These are phyloP conservation scores for Gymnogyps californianus DNA, from an alignment of 2,113 vertebrate species.

Conservation along the genomic window DNA sequence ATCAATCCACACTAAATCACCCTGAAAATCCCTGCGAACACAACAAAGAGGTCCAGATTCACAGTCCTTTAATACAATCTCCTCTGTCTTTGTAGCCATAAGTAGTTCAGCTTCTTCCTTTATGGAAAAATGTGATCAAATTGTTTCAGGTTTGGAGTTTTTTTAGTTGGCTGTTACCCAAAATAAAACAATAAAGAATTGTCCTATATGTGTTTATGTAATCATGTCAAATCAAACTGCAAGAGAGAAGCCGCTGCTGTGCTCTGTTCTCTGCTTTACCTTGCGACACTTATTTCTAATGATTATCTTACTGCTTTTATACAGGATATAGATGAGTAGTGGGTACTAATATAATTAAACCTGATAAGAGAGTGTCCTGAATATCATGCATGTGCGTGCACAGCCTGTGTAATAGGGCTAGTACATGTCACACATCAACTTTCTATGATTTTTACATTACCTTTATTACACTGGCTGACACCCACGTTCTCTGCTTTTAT, in stretches of 20 bases:
- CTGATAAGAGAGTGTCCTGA: slow-evolving; percentile 46
- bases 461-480: slow-evolving; percentile 8
- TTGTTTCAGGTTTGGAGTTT: background rate
- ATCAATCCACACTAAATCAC: slow-evolving; percentile 81
- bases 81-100: slow-evolving; percentile 18
- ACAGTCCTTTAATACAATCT: slow-evolving; percentile 54
- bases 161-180: background rate
- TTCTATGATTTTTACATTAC: slow-evolving; percentile 47
- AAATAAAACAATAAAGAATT: slow-evolving; percentile 14
- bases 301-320: slow-evolving; percentile 44
- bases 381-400: slow-evolving; percentile 10
- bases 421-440: slow-evolving; percentile 3
- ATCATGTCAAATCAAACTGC: background rate
- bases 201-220: background rate
- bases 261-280: background rate
- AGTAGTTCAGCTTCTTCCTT: slow-evolving; percentile 35
- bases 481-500: background rate
- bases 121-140: slow-evolving; percentile 21
- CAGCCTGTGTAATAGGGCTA: slow-evolving; percentile 1
- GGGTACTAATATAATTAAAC: slow-evolving; percentile 49
- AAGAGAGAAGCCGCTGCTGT: background rate
- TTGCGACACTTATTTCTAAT: background rate
- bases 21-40: slow-evolving; percentile 72
- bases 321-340: slow-evolving; percentile 44
- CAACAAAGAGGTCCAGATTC: slow-evolving; percentile 63